phyloP scores from a whole-genome alignment of 2,888 invertebrate genomes.

The Oegoconia quadripuncta region DNA sequence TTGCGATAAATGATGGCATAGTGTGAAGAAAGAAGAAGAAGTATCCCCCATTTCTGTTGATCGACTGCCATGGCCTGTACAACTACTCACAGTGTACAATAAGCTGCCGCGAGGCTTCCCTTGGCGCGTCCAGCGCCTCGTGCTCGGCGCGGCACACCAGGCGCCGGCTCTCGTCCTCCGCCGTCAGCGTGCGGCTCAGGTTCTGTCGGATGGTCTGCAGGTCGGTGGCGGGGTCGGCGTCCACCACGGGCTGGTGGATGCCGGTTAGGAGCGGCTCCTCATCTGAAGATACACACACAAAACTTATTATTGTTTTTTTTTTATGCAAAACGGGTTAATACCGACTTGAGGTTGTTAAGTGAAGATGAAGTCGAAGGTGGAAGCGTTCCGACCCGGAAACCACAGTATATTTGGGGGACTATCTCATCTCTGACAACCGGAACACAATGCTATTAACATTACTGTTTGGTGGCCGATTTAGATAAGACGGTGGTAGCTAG shows the following conservation, averaged over 20 bases:
- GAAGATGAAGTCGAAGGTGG: too few species aligned
- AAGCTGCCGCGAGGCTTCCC: slow-evolving; percentile 46
- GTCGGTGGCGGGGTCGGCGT: slow-evolving; percentile 73
- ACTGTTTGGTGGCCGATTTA: not conserved
- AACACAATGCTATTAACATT: too few species aligned
- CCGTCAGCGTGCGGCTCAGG: slow-evolving; percentile 79
- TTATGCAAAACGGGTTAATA: too few species aligned
- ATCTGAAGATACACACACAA: slow-evolving; percentile 52
- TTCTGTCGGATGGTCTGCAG: slow-evolving; percentile 83
- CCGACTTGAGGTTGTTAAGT: too few species aligned
- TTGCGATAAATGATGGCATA: too few species aligned
- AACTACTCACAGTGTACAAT: slow-evolving; percentile 56
- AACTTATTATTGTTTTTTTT: not conserved
- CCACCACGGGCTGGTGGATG: slow-evolving; percentile 73
- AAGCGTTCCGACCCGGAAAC: too few species aligned
- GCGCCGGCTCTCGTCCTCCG: slow-evolving; percentile 82
- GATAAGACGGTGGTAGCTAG: too few species aligned
- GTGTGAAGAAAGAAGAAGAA: too few species aligned
- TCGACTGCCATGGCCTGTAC: not conserved
- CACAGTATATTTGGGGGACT: too few species aligned
- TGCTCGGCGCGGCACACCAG: slow-evolving; percentile 85
- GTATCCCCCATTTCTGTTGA: not conserved
- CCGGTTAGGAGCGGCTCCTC: slow-evolving; percentile 81
- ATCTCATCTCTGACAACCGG: too few species aligned
- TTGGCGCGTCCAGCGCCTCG: slow-evolving; percentile 72